Percentiles rank a stretch among this genome's conserved stretches.
Evolutionary conservation across 2,113 vertebrate species (phyloP).

Genomic region (Cynoglossus semilaevis): DNA sequence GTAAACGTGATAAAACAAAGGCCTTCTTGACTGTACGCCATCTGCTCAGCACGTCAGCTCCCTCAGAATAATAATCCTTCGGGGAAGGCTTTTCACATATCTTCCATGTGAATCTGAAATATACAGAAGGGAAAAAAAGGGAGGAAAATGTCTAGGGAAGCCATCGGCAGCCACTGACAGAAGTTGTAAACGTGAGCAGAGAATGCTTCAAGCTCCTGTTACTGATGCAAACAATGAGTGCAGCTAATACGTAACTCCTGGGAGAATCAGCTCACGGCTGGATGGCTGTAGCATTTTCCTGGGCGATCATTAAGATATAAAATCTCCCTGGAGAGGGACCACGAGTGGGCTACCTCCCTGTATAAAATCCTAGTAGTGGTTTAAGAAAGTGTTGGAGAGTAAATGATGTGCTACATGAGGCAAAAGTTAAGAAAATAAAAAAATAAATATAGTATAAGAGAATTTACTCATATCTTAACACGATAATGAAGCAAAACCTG

Average conservation of each 20-base stretch:
- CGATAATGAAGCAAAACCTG: background rate
- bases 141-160: constrained; percentile 38
- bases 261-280: constrained; percentile 46
- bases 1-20: background rate
- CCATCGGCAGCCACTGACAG: constrained; percentile 20
- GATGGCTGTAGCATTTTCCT: constrained; percentile 37
- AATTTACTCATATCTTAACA: background rate
- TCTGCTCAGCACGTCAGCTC: background rate
- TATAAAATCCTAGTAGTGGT: too few relatives aligned
- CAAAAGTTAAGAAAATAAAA: background rate
- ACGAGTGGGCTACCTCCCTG: background rate
- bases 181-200: constrained; percentile 37
- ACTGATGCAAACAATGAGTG: constrained; percentile 47
- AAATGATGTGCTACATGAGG: background rate
- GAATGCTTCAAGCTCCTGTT: constrained; percentile 41
- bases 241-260: constrained; percentile 37
- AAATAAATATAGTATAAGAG: background rate
- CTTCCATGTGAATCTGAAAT: constrained; percentile 6
- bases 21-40: too few relatives aligned
- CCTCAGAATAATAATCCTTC: constrained; percentile 18
- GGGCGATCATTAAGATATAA: constrained; percentile 28
- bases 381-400: background rate
- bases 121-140: constrained; percentile 15
- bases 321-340: constrained; percentile 4
- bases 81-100: constrained; percentile 10